Evolutionary conservation across 2,888 invertebrate species (phyloP), one percentile per base, ranked within the genome.

Genomic region (Coecobrya sp.): DNA sequence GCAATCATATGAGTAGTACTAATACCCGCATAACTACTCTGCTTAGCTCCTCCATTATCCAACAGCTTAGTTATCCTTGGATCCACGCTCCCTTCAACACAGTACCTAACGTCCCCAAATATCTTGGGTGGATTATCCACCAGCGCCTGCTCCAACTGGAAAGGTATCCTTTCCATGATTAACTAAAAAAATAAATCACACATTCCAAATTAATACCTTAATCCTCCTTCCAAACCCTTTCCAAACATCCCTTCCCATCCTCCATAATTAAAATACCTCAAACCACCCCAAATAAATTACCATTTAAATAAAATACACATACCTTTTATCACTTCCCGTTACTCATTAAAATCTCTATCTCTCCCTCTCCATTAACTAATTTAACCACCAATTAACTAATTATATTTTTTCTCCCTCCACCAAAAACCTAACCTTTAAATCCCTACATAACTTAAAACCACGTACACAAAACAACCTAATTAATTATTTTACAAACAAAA

Each of bases 1-100:
- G 98, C 98, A 95, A 99, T 98, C 95, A 98, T 96, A 96, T 99
- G 99, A 68, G 99, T 99, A 94, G 99, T 98, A 96, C 98, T 98
- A 96, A 99, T 98, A 93, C 98, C 98, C 95, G 98, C 97, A 96
- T 98, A 99, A 95, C 97, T 97, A 94, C 98, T 97, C 94, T 97
- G 97, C 95, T 98, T 98, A 27, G 98, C 99, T 86, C 99, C 99
- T 94, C 98, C 98, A 95, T 97, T 97, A 96, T 97, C 97, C 93
- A 99, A 96, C 95, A 98, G 96, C 95, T 97, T 97, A 95, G 97
- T 96, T 95, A 98, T 97, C 98, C 92, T 92, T 11, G 84, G 42
- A 85, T 95, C 93, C 30, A 95, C 91, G 42, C 55, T 92, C 45
- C 95, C 95, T 16, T 94, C 92, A 5, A 92, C 65, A 62, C 81